Base-by-base conservation (phyloP, 2,113 vertebrate genomes). In the Solenodon paradoxus region DNA sequence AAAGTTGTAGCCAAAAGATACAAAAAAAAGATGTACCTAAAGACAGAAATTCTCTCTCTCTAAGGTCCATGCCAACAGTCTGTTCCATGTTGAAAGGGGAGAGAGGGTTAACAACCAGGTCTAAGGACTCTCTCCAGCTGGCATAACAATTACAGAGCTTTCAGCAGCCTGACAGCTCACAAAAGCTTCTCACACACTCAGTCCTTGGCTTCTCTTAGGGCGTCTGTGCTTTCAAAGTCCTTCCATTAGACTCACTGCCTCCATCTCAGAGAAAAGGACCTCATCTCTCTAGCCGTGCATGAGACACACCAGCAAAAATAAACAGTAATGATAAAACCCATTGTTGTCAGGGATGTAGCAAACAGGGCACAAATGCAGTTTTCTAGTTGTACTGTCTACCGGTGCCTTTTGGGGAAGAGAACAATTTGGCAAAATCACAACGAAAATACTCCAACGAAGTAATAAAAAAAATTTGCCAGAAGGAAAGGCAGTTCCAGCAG, bases 391-490 rank as follows among this genome's bases (percentile, higher is more conserved):
- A 4, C 53, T 51, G 47, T 79, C 6, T 35, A 40, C 61, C 57
- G 66, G 28, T 81, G 64, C 42, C 38, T 42, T 59, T 89, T 19
- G 38, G 26, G 28, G 17, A 51, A 63, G 55, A 72, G 55, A 84
- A 55, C 26, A 72, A 40, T 38, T 71, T 84, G 45, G 53, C 38
- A 88, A 95, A 89, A 40, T 78, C 38, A 49, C 49, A 61, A 63
- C 78, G 28, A 92, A 90, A 82, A 49, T 38, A 75, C 38, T 38
- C 47, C 30, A 55, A 47, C 38, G 42, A 35, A 66, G 20, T 77
- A 59, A 75, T 59, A 88, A 88, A 79, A 12, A 16, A 82, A 59
- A 59, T 53, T 57, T 88, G 9, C 42, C 24, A 30, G 61, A 82
- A 68, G 61, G 30, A 7, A 82, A 68, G 61, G 30, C 10, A 13